Conservation (phyloP, 2,113 vertebrate species). For the Pachyramphus minor region DNA sequence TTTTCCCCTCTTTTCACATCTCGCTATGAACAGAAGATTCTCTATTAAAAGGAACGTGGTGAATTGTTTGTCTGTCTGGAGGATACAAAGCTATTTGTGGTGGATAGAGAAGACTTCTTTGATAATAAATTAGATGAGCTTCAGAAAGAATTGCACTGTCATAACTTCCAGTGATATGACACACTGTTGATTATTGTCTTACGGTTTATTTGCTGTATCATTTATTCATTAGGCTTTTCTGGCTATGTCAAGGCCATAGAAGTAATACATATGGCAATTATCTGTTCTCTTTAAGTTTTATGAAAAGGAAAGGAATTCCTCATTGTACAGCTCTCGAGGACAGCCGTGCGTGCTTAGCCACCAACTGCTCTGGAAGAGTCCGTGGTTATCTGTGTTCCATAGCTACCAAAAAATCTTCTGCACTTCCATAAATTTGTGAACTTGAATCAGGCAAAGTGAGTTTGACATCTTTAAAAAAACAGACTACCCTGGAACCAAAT, state of each 20-base stretch:
- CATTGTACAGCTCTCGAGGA: not conserved
- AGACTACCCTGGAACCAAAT: not conserved
- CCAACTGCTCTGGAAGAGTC: not conserved
- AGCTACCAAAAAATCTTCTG: not conserved
- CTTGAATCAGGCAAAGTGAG: not conserved
- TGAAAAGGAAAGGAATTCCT: not conserved
- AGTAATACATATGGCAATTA: not conserved
- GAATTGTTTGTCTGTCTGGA: slow-evolving; percentile 66
- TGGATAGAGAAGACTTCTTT: slow-evolving; percentile 69
- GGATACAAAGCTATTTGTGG: slow-evolving; percentile 69
- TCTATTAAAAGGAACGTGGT: slow-evolving; percentile 34
- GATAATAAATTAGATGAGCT: slow-evolving; percentile 61
- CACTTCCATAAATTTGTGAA: not conserved
- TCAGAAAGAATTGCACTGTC: slow-evolving; percentile 35
- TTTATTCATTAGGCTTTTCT: not conserved
- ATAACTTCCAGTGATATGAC: not conserved
- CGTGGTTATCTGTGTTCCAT: not conserved
- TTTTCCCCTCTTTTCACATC: not conserved
- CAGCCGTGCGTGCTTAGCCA: not conserved
- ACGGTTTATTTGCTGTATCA: not conserved
- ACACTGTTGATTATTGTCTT: not conserved
- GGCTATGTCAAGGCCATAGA: not conserved
- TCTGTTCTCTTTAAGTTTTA: not conserved
- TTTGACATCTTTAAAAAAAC: not conserved
- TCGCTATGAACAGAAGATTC: slow-evolving; percentile 40